Conservation (phyloP, 2,797 vertebrate genomes). For the Betta splendens region DNA sequence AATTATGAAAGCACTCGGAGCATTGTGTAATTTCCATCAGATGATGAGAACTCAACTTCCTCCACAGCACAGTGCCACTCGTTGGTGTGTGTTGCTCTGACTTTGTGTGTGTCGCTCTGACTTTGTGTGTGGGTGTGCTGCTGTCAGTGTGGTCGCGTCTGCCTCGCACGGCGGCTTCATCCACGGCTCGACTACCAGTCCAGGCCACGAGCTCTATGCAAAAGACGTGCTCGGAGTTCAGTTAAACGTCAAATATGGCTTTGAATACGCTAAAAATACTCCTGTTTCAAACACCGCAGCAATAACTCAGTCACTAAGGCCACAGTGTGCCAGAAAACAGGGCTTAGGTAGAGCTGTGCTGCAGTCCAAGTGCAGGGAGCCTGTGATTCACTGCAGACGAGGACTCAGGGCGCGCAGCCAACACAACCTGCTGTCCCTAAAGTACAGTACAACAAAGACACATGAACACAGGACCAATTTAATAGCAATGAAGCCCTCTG, state of each 20-base stretch:
- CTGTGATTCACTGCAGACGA: constrained; percentile 32
- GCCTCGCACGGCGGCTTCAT: constrained; percentile 4
- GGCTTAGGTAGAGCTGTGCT: constrained; percentile 6
- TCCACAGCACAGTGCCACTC: constrained; percentile 11
- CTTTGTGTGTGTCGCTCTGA: background rate
- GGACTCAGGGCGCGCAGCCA: constrained; percentile 57
- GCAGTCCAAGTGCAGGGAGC: constrained; percentile 34
- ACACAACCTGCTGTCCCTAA: constrained; percentile 50
- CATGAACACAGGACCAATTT: constrained; percentile 54
- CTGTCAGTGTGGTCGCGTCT: constrained; percentile 4
- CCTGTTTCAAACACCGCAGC: constrained; percentile 1
- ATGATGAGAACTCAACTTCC: constrained; percentile 14
- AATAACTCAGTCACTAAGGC: background rate
- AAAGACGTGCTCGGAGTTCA: no score
- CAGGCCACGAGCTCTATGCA: background rate
- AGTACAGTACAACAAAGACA: constrained; percentile 33
- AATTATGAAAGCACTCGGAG: constrained; percentile 8
- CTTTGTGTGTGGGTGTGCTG: constrained; percentile 9
- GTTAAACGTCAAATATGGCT: background rate
- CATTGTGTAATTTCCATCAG: constrained; percentile 20
- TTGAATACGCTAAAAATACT: background rate
- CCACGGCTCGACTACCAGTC: constrained; percentile 14
- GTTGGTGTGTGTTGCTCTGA: background rate
- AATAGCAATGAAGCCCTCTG: constrained; percentile 46
- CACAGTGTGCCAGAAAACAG: constrained; percentile 8